Evolutionary conservation across 2,888 invertebrate genomes (phyloP).

Genomic region (Dasypolia templi): DNA sequence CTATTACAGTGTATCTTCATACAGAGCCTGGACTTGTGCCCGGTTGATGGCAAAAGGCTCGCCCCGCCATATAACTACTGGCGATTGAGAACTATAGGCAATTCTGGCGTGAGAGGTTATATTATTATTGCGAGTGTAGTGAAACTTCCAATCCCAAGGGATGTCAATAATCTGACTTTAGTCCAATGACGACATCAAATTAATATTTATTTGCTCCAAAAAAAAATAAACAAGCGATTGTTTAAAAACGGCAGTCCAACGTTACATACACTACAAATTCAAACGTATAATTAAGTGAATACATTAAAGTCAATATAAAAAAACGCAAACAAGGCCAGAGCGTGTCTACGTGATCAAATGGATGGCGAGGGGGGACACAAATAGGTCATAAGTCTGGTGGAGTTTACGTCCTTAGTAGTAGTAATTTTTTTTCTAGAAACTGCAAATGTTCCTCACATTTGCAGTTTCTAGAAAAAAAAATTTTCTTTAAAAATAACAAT

Average conservation of each 20-base stretch:
- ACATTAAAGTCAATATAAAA: slow-evolving; percentile 38
- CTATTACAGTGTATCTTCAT: not conserved
- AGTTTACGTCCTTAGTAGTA: slow-evolving; percentile 31
- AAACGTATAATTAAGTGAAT: slow-evolving; percentile 24
- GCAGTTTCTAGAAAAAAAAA: not conserved
- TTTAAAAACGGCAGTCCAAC: not conserved
- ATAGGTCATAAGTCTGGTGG: slow-evolving; percentile 36
- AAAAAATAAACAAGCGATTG: not conserved
- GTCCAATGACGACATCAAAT: not conserved
- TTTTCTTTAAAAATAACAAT: not conserved
- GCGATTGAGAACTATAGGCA: not conserved
- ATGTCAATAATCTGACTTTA: not conserved
- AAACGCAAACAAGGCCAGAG: slow-evolving; percentile 29
- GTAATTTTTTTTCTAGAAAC: too few relatives aligned
- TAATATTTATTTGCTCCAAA: not conserved
- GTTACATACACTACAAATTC: slow-evolving; percentile 11
- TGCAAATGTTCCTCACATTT: too few relatives aligned
- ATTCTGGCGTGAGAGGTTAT: not conserved
- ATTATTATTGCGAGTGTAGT: not conserved
- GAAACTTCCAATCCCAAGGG: not conserved
- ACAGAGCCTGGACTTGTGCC: not conserved
- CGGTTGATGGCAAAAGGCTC: not conserved
- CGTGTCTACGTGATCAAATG: slow-evolving; percentile 26
- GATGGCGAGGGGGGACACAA: slow-evolving; percentile 17
- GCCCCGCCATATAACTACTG: not conserved